A percentile compares a stretch with the other conserved stretches of the same genome.
These are phyloP conservation scores for Zaprionus gabonicus DNA, from an alignment of 1,140 invertebrate genomes.

Conservation along the genomic window DNA sequence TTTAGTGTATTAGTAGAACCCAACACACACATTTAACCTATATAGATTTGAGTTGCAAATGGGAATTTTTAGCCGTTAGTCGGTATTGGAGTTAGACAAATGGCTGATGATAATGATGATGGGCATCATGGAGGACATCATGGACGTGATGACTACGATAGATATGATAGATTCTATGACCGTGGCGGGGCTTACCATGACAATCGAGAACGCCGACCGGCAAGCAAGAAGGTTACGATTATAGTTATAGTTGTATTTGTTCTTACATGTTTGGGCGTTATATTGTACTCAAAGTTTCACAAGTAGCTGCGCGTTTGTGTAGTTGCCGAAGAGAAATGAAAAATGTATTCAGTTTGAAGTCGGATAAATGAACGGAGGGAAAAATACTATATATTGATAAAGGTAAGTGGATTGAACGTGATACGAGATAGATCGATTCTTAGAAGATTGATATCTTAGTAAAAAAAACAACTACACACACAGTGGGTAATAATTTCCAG, in stretches of 20 bases:
- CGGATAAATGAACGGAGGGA: conserved; percentile 14
- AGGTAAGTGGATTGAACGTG: not conserved
- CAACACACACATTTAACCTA: conserved; percentile 22
- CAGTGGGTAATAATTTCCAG: not conserved
- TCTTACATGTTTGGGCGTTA: not conserved
- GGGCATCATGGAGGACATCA: no score
- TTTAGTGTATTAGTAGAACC: conserved; percentile 56
- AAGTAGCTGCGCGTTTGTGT: conserved; percentile 59
- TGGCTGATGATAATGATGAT: not conserved
- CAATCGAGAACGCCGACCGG: conserved; percentile 23
- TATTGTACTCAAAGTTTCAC: conserved; percentile 30
- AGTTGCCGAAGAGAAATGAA: conserved; percentile 53
- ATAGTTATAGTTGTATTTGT: conserved; percentile 11
- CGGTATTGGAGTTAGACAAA: conserved; percentile 34
- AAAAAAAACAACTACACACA: conserved; percentile 44
- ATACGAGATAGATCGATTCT: not conserved
- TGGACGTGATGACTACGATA: conserved; percentile 24
- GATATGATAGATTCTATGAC: not conserved
- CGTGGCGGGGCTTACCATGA: conserved; percentile 29
- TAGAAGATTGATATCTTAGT: not conserved
- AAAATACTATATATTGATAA: conserved; percentile 5
- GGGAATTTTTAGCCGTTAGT: conserved; percentile 26
- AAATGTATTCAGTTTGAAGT: conserved; percentile 34
- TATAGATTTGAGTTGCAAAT: conserved; percentile 26
- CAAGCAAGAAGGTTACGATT: not conserved